These are phyloP conservation scores for Theodoxus fluviatilis DNA, from an alignment of 2,888 invertebrate genomes.

Conservation along the genomic window DNA sequence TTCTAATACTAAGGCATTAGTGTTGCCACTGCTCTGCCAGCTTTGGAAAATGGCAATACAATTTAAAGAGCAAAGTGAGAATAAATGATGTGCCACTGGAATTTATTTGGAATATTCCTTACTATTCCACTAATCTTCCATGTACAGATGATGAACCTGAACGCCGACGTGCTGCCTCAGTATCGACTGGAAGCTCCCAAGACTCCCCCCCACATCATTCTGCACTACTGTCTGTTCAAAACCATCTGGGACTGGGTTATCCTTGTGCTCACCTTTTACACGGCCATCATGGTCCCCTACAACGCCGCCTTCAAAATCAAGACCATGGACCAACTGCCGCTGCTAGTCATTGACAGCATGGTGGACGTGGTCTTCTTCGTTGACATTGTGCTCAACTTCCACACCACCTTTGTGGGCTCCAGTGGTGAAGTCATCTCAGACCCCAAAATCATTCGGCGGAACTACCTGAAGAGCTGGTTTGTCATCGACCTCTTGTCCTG, in stretches of 20 bases:
- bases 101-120: too few relatives aligned
- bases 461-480: constrained; percentile 99
- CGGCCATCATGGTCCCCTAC: constrained; percentile 97
- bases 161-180: constrained; percentile 85
- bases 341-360: constrained; percentile 75
- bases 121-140: background rate
- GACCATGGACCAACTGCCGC: constrained; percentile 71
- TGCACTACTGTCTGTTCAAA: constrained; percentile 99
- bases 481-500: constrained; percentile 98
- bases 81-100: too few relatives aligned
- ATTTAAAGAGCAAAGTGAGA: too few relatives aligned
- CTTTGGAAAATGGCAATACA: background rate
- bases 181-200: constrained; percentile 93
- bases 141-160: constrained; percentile 93
- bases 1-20: background rate
- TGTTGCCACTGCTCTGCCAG: background rate
- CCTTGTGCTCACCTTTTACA: constrained; percentile 98
- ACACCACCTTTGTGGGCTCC: constrained; percentile 98
- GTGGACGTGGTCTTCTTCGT: constrained; percentile 99
- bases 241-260: constrained; percentile 99
- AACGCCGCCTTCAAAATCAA: constrained; percentile 99
- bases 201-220: constrained; percentile 98
- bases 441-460: constrained; percentile 78
- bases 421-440: constrained; percentile 89
- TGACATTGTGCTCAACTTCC: constrained; percentile 99